phyloP scores from a whole-genome alignment of 2,888 invertebrate genomes.

The Prosopocoilus inquinatus region DNA sequence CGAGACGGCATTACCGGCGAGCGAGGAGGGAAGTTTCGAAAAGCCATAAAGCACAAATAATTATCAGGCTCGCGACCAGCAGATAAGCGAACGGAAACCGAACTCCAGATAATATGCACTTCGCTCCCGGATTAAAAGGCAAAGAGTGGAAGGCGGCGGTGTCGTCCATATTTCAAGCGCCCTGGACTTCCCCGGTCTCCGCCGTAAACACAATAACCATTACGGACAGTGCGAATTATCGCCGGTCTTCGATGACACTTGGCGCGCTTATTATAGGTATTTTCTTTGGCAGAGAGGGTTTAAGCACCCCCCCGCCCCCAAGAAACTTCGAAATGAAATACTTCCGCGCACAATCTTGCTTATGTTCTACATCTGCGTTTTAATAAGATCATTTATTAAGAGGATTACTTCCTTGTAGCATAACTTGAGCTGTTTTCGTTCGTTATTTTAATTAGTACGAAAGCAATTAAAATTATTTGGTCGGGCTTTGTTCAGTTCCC shows the following conservation, averaged over 20 bases:
- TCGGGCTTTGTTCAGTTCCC: not conserved
- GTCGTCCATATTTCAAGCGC: no score
- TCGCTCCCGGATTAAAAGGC: constrained; percentile 26
- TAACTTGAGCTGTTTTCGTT: constrained; percentile 6
- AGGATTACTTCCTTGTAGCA: constrained; percentile 8
- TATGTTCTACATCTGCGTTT: constrained; percentile 8
- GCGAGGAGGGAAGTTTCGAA: constrained; percentile 1
- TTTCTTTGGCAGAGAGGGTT: no score
- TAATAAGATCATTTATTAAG: constrained; percentile 14
- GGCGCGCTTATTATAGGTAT: no score
- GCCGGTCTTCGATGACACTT: no score
- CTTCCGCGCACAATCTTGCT: no score
- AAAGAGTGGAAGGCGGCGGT: constrained; percentile 21
- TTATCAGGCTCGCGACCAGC: constrained; percentile 7
- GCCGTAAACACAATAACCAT: no score
- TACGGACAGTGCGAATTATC: no score
- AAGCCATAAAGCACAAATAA: constrained; percentile 13
- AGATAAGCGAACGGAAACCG: constrained; percentile 10
- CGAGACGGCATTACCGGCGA: constrained; percentile 4
- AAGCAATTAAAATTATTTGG: constrained; percentile 22
- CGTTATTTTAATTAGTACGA: constrained; percentile 23
- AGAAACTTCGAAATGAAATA: no score
- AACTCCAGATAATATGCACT: constrained; percentile 11
- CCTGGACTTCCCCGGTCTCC: no score
- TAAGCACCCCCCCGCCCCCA: no score